Conservation (phyloP, 2,888 invertebrate genomes). For the Noctuana brunneofusca region DNA sequence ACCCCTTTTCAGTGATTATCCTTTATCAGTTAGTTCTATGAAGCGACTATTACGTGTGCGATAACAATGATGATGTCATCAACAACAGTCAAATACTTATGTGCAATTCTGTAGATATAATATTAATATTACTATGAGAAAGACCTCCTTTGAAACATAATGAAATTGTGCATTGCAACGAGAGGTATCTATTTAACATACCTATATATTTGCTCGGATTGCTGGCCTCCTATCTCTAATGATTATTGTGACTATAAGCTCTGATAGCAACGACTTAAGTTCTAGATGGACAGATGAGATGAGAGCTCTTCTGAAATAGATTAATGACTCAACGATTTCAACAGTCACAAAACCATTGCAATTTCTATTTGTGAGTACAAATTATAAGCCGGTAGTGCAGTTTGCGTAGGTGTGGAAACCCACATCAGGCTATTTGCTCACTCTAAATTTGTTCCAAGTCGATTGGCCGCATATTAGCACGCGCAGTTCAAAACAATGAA, state of each 20-base stretch:
- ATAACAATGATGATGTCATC: background rate
- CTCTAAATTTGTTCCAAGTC: constrained; percentile 68
- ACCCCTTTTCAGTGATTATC: background rate
- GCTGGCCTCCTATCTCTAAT: background rate
- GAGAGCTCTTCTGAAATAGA: constrained; percentile 60
- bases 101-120: background rate
- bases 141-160: background rate
- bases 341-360: constrained; percentile 46
- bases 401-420: constrained; percentile 15
- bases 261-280: constrained; percentile 37
- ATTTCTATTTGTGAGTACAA: constrained; percentile 53
- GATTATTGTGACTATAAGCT: background rate
- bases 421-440: constrained; percentile 50
- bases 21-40: background rate
- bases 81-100: background rate
- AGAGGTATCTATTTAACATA: background rate
- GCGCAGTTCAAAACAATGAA: constrained; percentile 63
- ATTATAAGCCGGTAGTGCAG: constrained; percentile 37
- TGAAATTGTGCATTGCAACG: background rate
- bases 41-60: background rate
- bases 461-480: constrained; percentile 78
- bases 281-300: constrained; percentile 57
- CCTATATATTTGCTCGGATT: background rate
- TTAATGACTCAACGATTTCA: constrained; percentile 59
- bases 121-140: background rate